Percentiles rank a stretch among this genome's conserved stretches.
Conservation (phyloP, 2,113 vertebrate genomes). For the Romanogobio albipinnatus region DNA sequence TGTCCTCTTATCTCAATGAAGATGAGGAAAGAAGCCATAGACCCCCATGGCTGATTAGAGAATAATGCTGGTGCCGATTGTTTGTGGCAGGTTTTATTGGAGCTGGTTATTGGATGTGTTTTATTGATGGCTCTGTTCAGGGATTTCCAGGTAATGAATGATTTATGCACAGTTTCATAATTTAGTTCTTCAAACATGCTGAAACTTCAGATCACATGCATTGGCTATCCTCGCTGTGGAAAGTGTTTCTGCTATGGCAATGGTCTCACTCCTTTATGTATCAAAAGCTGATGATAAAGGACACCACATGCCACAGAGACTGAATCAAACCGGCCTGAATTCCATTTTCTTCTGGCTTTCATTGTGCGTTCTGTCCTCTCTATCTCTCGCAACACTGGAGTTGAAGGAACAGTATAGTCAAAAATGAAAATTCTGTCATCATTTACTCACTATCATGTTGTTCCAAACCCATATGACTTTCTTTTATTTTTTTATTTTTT, state of each 20-base stretch:
- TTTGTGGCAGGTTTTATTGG: conserved; percentile 55
- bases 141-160: conserved; percentile 51
- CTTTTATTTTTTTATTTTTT: background rate
- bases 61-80: conserved; percentile 42
- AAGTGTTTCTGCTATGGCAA: conserved; percentile 18
- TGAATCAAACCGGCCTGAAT: conserved; percentile 26
- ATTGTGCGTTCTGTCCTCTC: background rate
- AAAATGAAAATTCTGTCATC: conserved; percentile 1
- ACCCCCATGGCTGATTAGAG: conserved; percentile 44
- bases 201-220: conserved; percentile 31
- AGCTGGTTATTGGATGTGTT: conserved; percentile 54
- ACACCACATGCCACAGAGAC: conserved; percentile 29
- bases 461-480: background rate
- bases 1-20: background rate
- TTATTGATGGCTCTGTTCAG: conserved; percentile 53
- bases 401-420: background rate
- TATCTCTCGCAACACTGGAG: background rate
- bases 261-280: conserved; percentile 15
- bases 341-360: conserved; percentile 24
- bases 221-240: conserved; percentile 1
- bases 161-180: conserved; percentile 52
- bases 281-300: conserved; percentile 37
- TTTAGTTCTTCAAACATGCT: conserved; percentile 43
- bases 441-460: background rate
- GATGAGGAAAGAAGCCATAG: background rate